These are phyloP conservation scores for Morone saxatilis DNA, from an alignment of 2,113 vertebrate species.

Conservation along the genomic window DNA sequence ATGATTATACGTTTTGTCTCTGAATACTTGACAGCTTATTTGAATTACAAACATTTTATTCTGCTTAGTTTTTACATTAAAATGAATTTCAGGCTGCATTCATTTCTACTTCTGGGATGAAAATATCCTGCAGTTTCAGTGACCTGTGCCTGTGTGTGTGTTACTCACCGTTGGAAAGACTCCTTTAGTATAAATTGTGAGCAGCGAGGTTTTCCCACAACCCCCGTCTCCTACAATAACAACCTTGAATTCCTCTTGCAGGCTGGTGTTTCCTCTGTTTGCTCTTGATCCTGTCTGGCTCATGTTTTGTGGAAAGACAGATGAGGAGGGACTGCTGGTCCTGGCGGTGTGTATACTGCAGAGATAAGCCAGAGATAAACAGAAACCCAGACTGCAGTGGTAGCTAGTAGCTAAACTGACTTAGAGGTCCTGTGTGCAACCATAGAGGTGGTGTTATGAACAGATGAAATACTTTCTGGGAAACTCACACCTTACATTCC, in stretches of 20 bases:
- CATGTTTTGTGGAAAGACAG: conserved; percentile 25
- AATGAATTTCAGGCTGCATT: neutral
- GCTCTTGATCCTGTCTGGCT: conserved; percentile 29
- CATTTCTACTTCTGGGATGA: neutral
- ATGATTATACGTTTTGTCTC: neutral
- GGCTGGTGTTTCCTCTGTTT: conserved; percentile 12
- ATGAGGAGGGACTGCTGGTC: conserved; percentile 6
- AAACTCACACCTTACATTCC: neutral
- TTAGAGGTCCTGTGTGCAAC: neutral
- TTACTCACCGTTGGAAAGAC: conserved; percentile 85
- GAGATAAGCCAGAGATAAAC: conserved; percentile 49
- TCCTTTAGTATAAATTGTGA: conserved; percentile 86
- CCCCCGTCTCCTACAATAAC: conserved; percentile 88
- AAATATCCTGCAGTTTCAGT: neutral
- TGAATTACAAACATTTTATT: neutral
- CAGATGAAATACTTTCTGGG: neutral
- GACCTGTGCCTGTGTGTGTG: neutral
- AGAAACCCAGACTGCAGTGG: neutral
- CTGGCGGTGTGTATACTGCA: conserved; percentile 10
- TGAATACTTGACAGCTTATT: neutral
- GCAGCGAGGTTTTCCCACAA: conserved; percentile 87
- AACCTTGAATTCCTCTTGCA: conserved; percentile 80
- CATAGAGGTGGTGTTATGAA: no score
- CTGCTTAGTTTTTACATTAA: neutral
- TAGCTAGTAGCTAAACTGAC: neutral